Percentiles rank a stretch among this genome's conserved stretches.
Evolutionary conservation across 2,797 vertebrate species (phyloP).

Genomic region (Euthynnus affinis): DNA sequence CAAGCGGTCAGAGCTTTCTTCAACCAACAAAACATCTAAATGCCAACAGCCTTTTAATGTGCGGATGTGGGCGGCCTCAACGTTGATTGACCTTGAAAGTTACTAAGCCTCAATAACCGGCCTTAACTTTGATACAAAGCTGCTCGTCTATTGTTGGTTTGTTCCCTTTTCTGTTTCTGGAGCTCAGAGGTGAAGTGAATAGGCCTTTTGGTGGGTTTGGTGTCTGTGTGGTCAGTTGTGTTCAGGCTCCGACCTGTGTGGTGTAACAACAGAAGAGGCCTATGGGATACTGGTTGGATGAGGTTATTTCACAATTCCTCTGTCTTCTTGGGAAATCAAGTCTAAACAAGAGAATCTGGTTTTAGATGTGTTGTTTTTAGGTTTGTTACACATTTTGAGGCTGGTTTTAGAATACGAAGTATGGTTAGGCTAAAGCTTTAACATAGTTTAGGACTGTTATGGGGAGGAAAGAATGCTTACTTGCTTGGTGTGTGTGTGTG

Average conservation of each 20-base stretch:
- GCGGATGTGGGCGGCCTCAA: slow-evolving; percentile 62
- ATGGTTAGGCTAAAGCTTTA: neutral
- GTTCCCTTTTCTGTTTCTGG: slow-evolving; percentile 39
- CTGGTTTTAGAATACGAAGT: slow-evolving; percentile 1
- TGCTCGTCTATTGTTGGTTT: slow-evolving; percentile 43
- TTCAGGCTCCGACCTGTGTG: slow-evolving; percentile 42
- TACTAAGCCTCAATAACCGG: slow-evolving; percentile 43
- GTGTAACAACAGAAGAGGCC: slow-evolving; percentile 48
- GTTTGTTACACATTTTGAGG: slow-evolving; percentile 1
- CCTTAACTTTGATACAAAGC: slow-evolving; percentile 53
- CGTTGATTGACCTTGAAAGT: slow-evolving; percentile 51
- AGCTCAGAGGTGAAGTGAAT: slow-evolving; percentile 50
- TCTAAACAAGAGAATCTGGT: slow-evolving; percentile 10
- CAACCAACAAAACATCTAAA: slow-evolving; percentile 51
- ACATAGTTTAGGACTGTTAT: neutral
- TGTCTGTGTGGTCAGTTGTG: slow-evolving; percentile 47
- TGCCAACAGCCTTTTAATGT: slow-evolving; percentile 50
- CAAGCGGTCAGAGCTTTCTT: slow-evolving; percentile 43
- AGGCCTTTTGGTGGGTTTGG: slow-evolving; percentile 24
- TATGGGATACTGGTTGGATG: slow-evolving; percentile 55
- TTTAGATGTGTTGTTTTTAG: slow-evolving; percentile 8
- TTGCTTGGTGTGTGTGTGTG: slow-evolving; percentile 5
- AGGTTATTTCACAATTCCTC: slow-evolving; percentile 53
- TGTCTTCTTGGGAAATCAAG: slow-evolving; percentile 52
- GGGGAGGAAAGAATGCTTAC: neutral